Evolutionary conservation across 2,888 invertebrate genomes (phyloP), one percentile per base, ranked within the genome.

Genomic region (Pterostichus niger): DNA sequence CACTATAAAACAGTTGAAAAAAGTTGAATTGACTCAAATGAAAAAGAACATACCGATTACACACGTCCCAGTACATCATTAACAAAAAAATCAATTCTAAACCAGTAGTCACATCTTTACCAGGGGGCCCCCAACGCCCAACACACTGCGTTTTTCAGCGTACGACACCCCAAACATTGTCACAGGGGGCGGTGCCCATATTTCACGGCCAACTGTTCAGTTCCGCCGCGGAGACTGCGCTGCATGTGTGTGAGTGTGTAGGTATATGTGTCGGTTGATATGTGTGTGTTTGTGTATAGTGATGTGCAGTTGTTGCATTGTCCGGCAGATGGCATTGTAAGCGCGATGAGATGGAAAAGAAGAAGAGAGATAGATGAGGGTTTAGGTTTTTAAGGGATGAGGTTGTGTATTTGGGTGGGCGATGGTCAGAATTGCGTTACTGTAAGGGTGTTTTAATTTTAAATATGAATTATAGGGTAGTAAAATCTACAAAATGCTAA

Each of bases 41-140:
- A 71, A 71, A 71, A 71, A 71, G 68, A 75, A 75, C 75, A 75
- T 52, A 75, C 75, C 75, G 75, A 75, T 75, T 75, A 75, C 75
- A 75, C 75, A 75, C 75, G 33, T 75, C 49, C 33, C 33, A 33
- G 49, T 75, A 52, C 75, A 75, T 75, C 75, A 75, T 75, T 75
- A 75, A 75, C 75, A 75, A 75, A 75, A 75, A 75, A 75, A 75
- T 75, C 75, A 75, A 71, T 75, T 75, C 73, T 73, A 17, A 46
- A 73, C 46, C 52, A 75, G 75, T 75, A 75, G 75, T 73, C 49
- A 64, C n/a, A n/a, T 64, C 64, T 64, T 64, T 64, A 35, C 64
- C 40, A 59, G 33, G 7, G 17, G 68, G 40, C 17, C 68, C 68
- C 0, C 40, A 15, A 17, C 44, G n/a, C n/a, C 11, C 13, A 33